Evolutionary conservation across 2,888 invertebrate genomes (phyloP).

Genomic region (Elegia similella): DNA sequence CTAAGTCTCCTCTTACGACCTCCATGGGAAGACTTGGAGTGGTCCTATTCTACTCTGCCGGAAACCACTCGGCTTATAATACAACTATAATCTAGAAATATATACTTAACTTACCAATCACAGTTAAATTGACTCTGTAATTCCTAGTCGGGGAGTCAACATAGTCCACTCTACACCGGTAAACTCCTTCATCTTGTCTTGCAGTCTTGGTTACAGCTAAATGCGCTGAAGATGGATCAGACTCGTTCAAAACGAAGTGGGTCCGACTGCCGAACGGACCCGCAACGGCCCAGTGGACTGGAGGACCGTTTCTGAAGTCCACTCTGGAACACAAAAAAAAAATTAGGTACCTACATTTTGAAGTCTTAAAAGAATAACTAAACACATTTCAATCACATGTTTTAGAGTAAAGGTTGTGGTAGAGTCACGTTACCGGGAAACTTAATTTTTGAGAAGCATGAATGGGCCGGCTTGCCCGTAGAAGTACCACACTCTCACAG

Average conservation of each 20-base stretch:
- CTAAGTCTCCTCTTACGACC: no score
- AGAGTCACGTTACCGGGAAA: no score
- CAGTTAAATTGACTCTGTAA: constrained; percentile 91
- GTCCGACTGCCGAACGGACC: constrained; percentile 89
- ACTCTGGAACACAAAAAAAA: constrained; percentile 78
- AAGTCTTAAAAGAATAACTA: no score
- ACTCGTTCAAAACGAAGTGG: constrained; percentile 88
- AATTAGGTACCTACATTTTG: no score
- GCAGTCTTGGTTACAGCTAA: constrained; percentile 88
- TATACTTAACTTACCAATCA: constrained; percentile 87
- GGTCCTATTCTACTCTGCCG: no score
- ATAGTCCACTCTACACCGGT: constrained; percentile 94
- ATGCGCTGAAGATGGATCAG: constrained; percentile 86
- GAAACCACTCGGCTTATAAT: no score
- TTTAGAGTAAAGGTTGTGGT: no score
- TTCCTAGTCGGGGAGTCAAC: constrained; percentile 94
- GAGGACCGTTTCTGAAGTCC: constrained; percentile 88
- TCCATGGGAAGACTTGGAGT: no score
- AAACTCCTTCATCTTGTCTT: constrained; percentile 89
- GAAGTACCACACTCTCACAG: no score
- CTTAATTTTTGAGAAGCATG: no score
- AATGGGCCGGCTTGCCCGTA: no score
- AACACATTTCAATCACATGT: no score
- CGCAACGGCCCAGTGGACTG: constrained; percentile 89
- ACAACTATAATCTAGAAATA: neutral